phyloP scores from a whole-genome alignment of 2,113 vertebrate genomes.

The Perognathus longimembris region DNA sequence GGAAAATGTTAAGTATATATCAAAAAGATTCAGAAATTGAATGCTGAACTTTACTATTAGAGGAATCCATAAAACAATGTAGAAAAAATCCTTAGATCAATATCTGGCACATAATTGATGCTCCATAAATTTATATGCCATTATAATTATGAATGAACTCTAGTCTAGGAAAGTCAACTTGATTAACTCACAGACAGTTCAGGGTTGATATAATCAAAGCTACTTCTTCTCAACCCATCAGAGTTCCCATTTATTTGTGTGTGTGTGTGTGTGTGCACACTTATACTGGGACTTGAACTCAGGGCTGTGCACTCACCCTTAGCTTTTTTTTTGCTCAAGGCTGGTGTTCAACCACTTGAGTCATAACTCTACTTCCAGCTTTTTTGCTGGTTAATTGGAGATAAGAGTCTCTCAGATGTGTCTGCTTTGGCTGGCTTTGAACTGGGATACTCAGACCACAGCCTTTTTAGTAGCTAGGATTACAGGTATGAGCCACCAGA shows the following conservation, averaged over 20 bases:
- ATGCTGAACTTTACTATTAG: not conserved
- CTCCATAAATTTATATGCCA: not conserved
- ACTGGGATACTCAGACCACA: no score
- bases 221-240: not conserved
- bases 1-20: slow-evolving; percentile 20
- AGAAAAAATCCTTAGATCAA: not conserved
- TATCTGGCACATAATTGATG: not conserved
- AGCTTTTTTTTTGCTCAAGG: no score
- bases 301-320: no score
- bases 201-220: not conserved
- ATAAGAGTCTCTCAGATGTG: no score
- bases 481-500: no score
- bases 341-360: no score
- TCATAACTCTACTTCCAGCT: no score
- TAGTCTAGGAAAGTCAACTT: not conserved
- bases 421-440: no score
- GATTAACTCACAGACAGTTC: not conserved
- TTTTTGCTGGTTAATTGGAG: no score
- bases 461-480: no score
- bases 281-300: not conserved
- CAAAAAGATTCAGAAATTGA: not conserved
- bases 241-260: not conserved
- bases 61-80: slow-evolving; percentile 16
- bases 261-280: no score
- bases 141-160: not conserved